Evolutionary conservation across 2,888 invertebrate species (phyloP).

Genomic region (Gerris lacustris): DNA sequence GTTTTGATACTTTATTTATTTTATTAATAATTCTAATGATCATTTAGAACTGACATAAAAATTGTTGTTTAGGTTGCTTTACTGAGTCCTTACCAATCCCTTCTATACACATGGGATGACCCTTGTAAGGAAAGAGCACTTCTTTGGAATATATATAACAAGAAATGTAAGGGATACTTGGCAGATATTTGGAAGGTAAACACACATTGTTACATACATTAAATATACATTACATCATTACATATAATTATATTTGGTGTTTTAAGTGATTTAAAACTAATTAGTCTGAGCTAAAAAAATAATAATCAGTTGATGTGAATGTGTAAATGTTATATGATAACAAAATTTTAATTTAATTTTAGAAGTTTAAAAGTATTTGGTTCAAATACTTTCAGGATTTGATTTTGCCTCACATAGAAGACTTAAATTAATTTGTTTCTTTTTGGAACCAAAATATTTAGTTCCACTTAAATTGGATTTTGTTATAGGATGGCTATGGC

Average conservation of each 20-base stretch:
- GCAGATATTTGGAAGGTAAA: conserved; percentile 56
- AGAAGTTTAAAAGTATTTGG: too few species aligned
- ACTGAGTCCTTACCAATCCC: conserved; percentile 59
- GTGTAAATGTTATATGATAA: too few species aligned
- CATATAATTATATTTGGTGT: conserved; percentile 11
- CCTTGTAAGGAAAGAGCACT: conserved; percentile 58
- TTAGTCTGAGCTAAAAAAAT: not conserved
- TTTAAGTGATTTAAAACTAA: not conserved
- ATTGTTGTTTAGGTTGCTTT: conserved; percentile 48
- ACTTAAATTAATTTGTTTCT: too few species aligned
- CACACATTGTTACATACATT: conserved; percentile 4
- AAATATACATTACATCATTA: conserved; percentile 3
- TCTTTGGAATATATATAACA: conserved; percentile 72
- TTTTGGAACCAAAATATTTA: too few species aligned
- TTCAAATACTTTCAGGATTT: too few species aligned
- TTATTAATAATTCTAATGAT: not conserved
- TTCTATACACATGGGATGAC: conserved; percentile 77
- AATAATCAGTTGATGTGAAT: too few species aligned
- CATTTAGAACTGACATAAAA: not conserved
- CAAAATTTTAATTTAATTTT: too few species aligned
- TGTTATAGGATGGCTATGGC: conserved; percentile 41
- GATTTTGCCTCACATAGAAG: too few species aligned
- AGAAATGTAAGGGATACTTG: conserved; percentile 57
- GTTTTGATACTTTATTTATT: not conserved
- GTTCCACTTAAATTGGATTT: too few species aligned